Base-by-base conservation (phyloP, 2,113 vertebrate genomes). In the Anoplopoma fimbria region DNA sequence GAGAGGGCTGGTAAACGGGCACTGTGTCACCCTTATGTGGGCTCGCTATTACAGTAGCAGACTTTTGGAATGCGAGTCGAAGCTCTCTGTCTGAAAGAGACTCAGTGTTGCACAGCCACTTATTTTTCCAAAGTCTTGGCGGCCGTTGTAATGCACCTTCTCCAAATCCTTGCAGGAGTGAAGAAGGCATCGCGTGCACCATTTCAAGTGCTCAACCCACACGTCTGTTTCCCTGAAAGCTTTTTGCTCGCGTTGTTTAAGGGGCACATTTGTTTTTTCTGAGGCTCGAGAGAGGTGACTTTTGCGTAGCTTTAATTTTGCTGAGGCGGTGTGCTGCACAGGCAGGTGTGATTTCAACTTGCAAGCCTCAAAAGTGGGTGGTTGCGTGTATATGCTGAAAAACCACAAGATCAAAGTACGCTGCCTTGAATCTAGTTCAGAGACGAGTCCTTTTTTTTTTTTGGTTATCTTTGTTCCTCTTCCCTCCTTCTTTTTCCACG, bases 341-440 rank as follows among this genome's bases (percentile, higher is more conserved):
- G 85, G 90, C 93, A 92, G 92, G 90, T 93, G 91, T 93, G 90
- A 94, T 90, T 90, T 93, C 84, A 75, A 87, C 82, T 91, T 69
- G 49, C 68, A n/a, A 85, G 84, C 63, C 81, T 85, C 82, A 89
- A 85, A 91, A 89, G 87, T 81, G 73, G 84, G 84, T 87, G 76
- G 81, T 79, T 90, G 88, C 27, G 63, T 49, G 55, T 86, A n/a
- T n/a, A n/a, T n/a, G 89, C 87, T 69, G 81, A 87, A 87, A 91
- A 93, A 84, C 91, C 94, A 86, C 94, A 93, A 92, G 80, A 91
- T 93, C 91, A 95, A 93, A 92, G 89, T 71, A 62, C 60, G 33
- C 60, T 75, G 57, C 82, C 83, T 73, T 68, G 81, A 87, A 92
- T 91, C 79, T 87, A 90, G 91, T 79, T 79, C 87, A 87, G 84